Evolutionary conservation across 2,797 vertebrate species (phyloP).

Genomic region (Gallinago stenura): DNA sequence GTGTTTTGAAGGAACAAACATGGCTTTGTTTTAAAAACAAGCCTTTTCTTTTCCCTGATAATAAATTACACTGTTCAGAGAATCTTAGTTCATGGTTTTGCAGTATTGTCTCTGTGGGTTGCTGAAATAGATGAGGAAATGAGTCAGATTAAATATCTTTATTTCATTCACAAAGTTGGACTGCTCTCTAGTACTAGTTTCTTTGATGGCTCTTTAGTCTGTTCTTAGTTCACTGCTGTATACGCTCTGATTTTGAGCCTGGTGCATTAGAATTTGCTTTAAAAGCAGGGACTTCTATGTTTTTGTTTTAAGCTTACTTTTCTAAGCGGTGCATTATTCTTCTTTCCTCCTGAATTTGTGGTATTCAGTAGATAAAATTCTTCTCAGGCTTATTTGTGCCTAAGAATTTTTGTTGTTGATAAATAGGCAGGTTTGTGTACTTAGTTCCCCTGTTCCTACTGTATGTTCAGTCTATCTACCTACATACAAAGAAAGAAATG

Average conservation of each 20-base stretch:
- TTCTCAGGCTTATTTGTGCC: neutral
- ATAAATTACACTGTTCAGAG: neutral
- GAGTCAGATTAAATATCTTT: neutral
- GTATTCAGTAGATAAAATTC: neutral
- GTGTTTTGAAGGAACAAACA: neutral
- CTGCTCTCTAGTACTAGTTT: neutral
- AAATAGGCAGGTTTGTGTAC: neutral
- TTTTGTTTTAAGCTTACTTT: neutral
- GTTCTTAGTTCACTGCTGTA: neutral
- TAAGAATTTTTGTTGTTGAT: neutral
- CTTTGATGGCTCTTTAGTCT: neutral
- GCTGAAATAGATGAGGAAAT: neutral
- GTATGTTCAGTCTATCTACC: neutral
- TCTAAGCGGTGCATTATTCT: neutral
- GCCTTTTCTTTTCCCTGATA: neutral
- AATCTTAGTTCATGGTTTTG: neutral
- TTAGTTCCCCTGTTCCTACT: neutral
- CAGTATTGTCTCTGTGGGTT: neutral
- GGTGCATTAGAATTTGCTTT: neutral
- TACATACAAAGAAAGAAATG: neutral
- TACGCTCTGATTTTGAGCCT: neutral
- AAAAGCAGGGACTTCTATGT: neutral
- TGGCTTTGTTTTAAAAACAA: neutral
- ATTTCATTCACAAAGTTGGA: neutral
- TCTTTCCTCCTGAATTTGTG: rapidly evolving